Percentiles rank a stretch among this genome's conserved stretches.
These are phyloP conservation scores for Cossypha caffra DNA, from an alignment of 2,797 vertebrate genomes.

Conservation along the genomic window DNA sequence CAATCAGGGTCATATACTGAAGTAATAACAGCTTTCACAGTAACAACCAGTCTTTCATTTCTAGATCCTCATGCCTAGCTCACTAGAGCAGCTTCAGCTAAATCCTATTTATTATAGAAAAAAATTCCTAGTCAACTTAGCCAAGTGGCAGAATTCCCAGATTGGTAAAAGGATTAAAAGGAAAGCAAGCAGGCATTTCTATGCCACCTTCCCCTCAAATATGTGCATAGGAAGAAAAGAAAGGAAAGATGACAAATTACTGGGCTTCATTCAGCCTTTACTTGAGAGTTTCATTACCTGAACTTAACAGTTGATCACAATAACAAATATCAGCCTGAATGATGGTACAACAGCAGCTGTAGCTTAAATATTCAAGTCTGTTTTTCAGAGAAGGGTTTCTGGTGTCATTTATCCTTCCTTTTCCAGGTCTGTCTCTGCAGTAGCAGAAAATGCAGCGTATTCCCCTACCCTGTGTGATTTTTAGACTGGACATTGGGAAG, in stretches of 20 bases:
- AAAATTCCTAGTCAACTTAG: neutral
- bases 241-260: neutral
- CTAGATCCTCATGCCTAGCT: neutral
- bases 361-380: neutral
- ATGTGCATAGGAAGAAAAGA: neutral
- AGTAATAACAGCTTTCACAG: neutral
- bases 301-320: neutral
- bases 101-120: neutral
- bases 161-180: neutral
- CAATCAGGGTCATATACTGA: neutral
- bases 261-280: neutral
- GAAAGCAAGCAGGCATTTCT: neutral
- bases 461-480: neutral
- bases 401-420: neutral
- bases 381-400: neutral
- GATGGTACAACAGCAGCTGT: neutral
- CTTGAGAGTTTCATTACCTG: neutral
- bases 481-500: neutral
- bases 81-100: neutral
- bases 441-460: neutral
- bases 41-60: neutral
- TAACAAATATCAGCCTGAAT: neutral
- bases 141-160: neutral
- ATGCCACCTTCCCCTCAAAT: neutral
- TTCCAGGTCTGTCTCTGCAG: neutral